Conservation (phyloP, 1,140 invertebrate species). For the Diabrotica virgifera region DNA sequence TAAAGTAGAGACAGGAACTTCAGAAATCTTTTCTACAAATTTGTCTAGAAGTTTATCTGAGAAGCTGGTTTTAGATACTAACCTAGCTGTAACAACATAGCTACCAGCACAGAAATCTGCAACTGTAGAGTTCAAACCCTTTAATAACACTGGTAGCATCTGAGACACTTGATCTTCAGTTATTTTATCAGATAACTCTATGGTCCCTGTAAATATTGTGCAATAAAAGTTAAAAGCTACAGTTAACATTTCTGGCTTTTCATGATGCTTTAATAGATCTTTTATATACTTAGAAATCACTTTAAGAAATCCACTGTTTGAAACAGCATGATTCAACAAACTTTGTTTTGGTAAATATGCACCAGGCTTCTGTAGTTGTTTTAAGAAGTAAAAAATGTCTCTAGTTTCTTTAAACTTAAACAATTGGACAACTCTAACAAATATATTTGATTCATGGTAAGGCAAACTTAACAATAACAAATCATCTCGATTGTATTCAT, state of each 20-base stretch:
- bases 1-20: conserved; percentile 52
- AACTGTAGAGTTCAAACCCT: conserved; percentile 64
- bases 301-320: conserved; percentile 67
- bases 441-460: conserved; percentile 88
- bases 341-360: conserved; percentile 65
- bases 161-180: conserved; percentile 67
- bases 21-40: conserved; percentile 60
- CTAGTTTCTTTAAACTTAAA: conserved; percentile 60
- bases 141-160: conserved; percentile 66
- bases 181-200: conserved; percentile 56
- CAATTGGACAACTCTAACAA: conserved; percentile 78
- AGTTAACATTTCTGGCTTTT: conserved; percentile 59
- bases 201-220: conserved; percentile 65
- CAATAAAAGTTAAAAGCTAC: conserved; percentile 77
- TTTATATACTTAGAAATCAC: conserved; percentile 69
- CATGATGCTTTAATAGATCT: conserved; percentile 59
- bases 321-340: conserved; percentile 69
- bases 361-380: conserved; percentile 68
- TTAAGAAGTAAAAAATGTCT: conserved; percentile 77
- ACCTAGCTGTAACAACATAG: conserved; percentile 70
- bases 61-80: conserved; percentile 64
- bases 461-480: conserved; percentile 80
- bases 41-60: conserved; percentile 59
- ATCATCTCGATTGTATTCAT: conserved; percentile 80
- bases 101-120: conserved; percentile 69